Percentiles rank a stretch among this genome's conserved stretches.
Conservation (phyloP, 2,113 vertebrate species). For the Todiramphus chloris region DNA sequence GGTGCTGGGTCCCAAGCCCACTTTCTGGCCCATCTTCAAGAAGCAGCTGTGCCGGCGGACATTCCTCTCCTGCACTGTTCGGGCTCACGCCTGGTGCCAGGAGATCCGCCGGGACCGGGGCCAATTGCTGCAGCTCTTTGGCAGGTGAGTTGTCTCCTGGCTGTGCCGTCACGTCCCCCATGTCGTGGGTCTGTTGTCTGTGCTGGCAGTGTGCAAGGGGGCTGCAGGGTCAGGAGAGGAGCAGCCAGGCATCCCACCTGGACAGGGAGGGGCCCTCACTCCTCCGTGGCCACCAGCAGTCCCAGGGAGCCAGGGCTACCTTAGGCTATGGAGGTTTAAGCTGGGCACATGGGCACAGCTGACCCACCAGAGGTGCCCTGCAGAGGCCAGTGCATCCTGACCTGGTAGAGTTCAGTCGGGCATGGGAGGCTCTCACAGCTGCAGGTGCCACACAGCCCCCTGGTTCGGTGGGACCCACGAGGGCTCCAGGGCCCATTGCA, state of each 20-base stretch:
- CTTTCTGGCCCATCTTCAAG: slow-evolving; percentile 94
- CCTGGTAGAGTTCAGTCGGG: not conserved
- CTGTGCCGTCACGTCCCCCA: fast-evolving
- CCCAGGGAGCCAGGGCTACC: not conserved
- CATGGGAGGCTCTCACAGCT: not conserved
- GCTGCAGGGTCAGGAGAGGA: not conserved
- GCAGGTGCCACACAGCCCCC: too few relatives aligned
- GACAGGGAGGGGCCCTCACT: not conserved
- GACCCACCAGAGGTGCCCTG: fast-evolving
- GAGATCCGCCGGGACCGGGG: slow-evolving; percentile 83
- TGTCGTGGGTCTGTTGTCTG: not conserved
- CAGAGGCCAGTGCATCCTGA: fast-evolving
- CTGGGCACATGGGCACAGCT: fast-evolving
- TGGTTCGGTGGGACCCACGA: fast-evolving
- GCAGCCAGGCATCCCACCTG: not conserved
- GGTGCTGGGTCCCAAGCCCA: slow-evolving; percentile 93
- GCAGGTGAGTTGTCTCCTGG: slow-evolving; percentile 73
- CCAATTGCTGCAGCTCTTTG: slow-evolving; percentile 89
- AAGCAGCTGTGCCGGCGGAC: slow-evolving; percentile 94
- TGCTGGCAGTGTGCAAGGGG: not conserved
- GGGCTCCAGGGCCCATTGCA: not conserved
- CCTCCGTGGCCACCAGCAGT: not conserved
- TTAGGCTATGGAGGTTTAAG: not conserved
- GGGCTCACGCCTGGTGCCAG: slow-evolving; percentile 90
- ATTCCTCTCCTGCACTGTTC: slow-evolving; percentile 88